These are phyloP conservation scores for Hoplostethus atlanticus DNA, from an alignment of 2,797 vertebrate species.

Conservation along the genomic window DNA sequence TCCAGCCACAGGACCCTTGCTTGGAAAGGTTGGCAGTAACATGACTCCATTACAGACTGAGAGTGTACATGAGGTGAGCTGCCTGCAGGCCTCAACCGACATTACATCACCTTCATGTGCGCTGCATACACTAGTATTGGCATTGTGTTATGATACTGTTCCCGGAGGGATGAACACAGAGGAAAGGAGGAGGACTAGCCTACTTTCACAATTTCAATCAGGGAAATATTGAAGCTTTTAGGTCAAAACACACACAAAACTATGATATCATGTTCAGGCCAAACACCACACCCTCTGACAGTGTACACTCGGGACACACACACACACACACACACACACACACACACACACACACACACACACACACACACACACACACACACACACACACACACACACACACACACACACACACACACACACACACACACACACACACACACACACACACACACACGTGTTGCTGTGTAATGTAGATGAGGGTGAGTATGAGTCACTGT, in stretches of 20 bases:
- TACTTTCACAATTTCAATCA: too few relatives aligned
- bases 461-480: constrained; percentile 23
- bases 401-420: constrained; percentile 13
- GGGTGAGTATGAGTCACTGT: constrained; percentile 41
- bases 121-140: neutral
- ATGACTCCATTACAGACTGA: neutral
- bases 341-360: constrained; percentile 7
- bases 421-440: constrained; percentile 10
- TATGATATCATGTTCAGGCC: constrained; percentile 42
- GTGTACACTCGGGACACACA: constrained; percentile 22
- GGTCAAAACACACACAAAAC: neutral
- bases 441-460: constrained; percentile 3
- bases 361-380: constrained; percentile 12
- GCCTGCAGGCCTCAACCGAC: neutral
- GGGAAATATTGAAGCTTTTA: neutral
- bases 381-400: constrained; percentile 2
- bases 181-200: neutral
- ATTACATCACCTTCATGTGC: neutral
- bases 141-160: neutral
- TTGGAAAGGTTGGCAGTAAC: neutral
- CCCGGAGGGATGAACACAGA: neutral
- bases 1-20: neutral
- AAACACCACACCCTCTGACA: constrained; percentile 40
- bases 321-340: constrained; percentile 7
- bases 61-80: neutral